Percentiles rank a stretch among this genome's conserved stretches.
phyloP scores from a whole-genome alignment of 2,113 vertebrate species.

The Heterochromis multidens region DNA sequence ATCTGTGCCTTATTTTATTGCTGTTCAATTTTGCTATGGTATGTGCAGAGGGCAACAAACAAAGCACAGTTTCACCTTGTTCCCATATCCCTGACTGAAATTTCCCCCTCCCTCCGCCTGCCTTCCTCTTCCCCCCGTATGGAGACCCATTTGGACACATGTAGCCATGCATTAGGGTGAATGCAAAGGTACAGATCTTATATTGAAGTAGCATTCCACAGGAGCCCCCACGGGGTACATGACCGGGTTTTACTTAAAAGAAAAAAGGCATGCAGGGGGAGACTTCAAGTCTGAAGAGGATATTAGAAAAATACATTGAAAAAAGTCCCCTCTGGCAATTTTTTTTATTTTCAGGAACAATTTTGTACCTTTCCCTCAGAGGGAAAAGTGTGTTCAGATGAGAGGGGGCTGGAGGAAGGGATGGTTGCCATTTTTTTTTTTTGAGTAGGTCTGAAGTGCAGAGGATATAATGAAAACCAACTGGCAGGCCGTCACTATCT shows the following conservation, averaged over 20 bases:
- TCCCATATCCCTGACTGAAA: conserved; percentile 58
- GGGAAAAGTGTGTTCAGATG: conserved; percentile 41
- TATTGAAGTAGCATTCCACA: conserved; percentile 71
- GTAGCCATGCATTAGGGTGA: conserved; percentile 55
- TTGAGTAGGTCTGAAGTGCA: conserved; percentile 46
- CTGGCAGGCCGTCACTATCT: conserved; percentile 77
- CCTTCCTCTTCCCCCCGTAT: conserved; percentile 10
- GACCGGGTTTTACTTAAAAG: conserved; percentile 77
- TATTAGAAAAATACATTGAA: conserved; percentile 80
- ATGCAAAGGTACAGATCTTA: conserved; percentile 72
- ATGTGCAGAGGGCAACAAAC: conserved; percentile 75
- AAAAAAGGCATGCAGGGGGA: conserved; percentile 64
- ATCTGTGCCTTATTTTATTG: conserved; percentile 79
- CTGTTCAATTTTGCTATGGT: conserved; percentile 72
- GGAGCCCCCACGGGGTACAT: conserved; percentile 69
- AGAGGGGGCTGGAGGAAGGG: conserved; percentile 29
- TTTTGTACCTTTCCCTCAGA: conserved; percentile 73
- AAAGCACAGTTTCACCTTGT: conserved; percentile 71
- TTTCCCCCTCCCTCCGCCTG: neutral
- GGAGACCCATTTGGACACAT: conserved; percentile 57
- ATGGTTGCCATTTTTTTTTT: conserved; percentile 4
- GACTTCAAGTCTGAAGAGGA: conserved; percentile 79
- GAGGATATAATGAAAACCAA: conserved; percentile 77
- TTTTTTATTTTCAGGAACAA: conserved; percentile 70
- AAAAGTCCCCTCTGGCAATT: conserved; percentile 66